Evolutionary conservation across 2,113 vertebrate species (phyloP).

Genomic region (Apistogramma diplotaenia): DNA sequence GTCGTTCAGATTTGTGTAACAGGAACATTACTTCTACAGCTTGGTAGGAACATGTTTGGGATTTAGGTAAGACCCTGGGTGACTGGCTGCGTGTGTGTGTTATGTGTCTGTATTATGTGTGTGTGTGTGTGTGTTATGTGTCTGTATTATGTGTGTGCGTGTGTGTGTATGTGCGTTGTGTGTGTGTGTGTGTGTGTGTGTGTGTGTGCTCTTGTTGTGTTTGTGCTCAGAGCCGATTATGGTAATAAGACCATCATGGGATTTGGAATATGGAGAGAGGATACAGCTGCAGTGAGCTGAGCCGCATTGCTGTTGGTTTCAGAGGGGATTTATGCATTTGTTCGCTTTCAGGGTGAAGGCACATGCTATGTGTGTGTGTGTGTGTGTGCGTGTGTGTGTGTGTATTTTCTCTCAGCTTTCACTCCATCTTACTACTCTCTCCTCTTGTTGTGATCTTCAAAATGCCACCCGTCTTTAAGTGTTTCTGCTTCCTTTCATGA

Average conservation of each 20-base stretch:
- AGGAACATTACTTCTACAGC: background rate
- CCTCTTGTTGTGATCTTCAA: constrained; percentile 14
- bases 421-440: background rate
- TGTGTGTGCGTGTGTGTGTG: background rate
- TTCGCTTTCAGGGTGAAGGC: background rate
- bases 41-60: background rate
- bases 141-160: background rate
- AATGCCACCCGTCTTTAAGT: constrained; percentile 14
- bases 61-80: background rate
- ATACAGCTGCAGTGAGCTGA: constrained; percentile 26
- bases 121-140: too few species aligned
- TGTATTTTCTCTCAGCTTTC: background rate
- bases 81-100: background rate
- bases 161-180: background rate
- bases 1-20: background rate
- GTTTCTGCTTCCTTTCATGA: background rate
- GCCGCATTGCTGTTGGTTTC: constrained; percentile 28
- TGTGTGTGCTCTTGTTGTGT: constrained; percentile 20
- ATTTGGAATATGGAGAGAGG: constrained; percentile 32
- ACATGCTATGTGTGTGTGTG: background rate
- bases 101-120: too few species aligned
- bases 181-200: background rate
- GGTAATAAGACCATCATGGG: constrained; percentile 37
- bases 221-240: constrained; percentile 41
- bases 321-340: constrained; percentile 27